Conservation (phyloP, 2,797 vertebrate genomes). For the Rallus crepitans region DNA sequence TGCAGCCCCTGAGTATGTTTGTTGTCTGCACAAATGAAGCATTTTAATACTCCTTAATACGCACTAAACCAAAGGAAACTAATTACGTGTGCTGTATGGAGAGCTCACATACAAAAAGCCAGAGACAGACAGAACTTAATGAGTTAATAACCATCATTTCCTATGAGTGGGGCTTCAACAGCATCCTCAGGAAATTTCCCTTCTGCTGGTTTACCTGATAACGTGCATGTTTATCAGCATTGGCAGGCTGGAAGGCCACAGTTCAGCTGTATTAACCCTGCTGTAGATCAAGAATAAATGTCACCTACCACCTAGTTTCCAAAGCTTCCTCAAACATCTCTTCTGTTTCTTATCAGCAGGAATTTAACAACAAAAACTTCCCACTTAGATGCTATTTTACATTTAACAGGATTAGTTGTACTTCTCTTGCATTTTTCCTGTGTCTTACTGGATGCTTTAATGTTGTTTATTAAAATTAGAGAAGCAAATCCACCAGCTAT, state of each 20-base stretch:
- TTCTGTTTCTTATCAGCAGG: not conserved
- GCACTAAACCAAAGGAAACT: conserved; percentile 19
- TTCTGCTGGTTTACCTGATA: conserved; percentile 57
- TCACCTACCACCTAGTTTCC: not conserved
- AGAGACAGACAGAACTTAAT: not conserved
- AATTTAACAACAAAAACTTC: not conserved
- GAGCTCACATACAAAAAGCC: not conserved
- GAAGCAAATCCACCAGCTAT: not conserved
- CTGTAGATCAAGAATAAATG: conserved; percentile 22
- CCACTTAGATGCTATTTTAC: not conserved
- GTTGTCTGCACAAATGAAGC: not conserved
- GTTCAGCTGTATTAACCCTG: not conserved
- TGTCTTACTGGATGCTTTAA: not conserved
- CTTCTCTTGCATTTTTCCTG: not conserved
- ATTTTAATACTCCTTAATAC: conserved; percentile 25
- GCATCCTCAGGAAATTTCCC: conserved; percentile 28
- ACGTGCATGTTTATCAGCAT: conserved; percentile 5
- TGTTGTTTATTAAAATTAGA: not conserved
- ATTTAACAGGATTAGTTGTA: conserved; percentile 9
- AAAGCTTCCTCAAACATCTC: not conserved
- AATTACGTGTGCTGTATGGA: not conserved
- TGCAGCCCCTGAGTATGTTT: not conserved
- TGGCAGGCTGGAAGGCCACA: conserved; percentile 42
- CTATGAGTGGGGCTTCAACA: not conserved
- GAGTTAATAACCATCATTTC: conserved; percentile 37